Evolutionary conservation across 2,888 invertebrate species (phyloP).

Genomic region (Drosophila cyrtoloma): DNA sequence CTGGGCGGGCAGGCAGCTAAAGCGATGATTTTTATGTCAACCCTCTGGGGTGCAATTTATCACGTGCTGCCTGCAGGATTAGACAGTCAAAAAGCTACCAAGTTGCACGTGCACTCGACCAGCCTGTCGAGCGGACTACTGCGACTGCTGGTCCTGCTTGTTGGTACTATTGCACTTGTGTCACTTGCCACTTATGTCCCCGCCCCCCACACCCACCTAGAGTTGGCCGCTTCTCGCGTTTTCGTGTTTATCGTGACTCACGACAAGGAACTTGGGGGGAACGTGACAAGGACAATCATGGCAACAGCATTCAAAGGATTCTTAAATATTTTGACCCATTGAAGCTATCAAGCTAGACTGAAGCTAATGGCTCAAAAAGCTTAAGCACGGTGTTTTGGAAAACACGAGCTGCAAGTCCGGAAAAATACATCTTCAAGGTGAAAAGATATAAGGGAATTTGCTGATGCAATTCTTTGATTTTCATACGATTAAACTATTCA

Average conservation of each 20-base stretch:
- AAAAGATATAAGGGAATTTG: background rate
- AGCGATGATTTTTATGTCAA: slow-evolving; percentile 79
- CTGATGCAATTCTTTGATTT: background rate
- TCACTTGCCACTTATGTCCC: background rate
- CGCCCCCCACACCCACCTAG: background rate
- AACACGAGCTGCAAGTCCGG: background rate
- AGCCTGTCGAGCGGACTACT: background rate
- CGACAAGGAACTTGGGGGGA: background rate
- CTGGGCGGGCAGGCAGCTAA: slow-evolving; percentile 7
- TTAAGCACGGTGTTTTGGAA: no score
- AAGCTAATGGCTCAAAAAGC: background rate
- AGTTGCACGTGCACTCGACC: slow-evolving; percentile 59
- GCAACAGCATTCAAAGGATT: background rate
- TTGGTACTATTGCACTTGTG: slow-evolving; percentile 16
- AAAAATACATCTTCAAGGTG: background rate
- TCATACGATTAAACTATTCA: background rate
- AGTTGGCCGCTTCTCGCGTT: background rate
- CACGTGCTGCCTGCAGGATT: slow-evolving; percentile 82
- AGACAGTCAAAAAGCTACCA: slow-evolving; percentile 83
- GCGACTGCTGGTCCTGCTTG: slow-evolving; percentile 1
- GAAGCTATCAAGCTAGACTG: background rate
- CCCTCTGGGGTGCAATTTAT: slow-evolving; percentile 85
- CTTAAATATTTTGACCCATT: background rate
- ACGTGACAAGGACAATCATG: background rate
- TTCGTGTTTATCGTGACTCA: background rate